A percentile compares a stretch with the other conserved stretches of the same genome.
These are phyloP conservation scores for Aleadryas rufinucha DNA, from an alignment of 2,113 vertebrate genomes.

Conservation along the genomic window DNA sequence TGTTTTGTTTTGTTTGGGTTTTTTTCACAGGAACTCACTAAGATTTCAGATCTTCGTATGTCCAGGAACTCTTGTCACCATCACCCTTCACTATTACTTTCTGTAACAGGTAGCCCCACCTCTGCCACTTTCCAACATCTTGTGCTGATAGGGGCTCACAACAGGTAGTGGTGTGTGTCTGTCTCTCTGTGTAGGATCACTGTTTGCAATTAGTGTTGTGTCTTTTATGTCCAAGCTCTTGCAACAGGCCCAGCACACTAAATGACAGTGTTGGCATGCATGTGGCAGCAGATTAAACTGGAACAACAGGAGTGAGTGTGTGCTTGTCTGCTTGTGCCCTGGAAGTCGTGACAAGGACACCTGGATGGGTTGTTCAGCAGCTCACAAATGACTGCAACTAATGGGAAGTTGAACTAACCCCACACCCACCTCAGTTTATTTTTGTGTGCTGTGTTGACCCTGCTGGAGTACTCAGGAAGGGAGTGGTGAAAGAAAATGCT, in stretches of 20 bases:
- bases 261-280: neutral
- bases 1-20: neutral
- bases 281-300: neutral
- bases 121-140: neutral
- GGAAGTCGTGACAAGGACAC: neutral
- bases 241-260: neutral
- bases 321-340: neutral
- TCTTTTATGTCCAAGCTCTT: neutral
- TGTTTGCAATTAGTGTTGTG: neutral
- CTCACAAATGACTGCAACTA: neutral
- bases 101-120: neutral
- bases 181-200: neutral
- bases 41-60: neutral
- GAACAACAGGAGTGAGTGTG: neutral
- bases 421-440: neutral
- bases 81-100: neutral
- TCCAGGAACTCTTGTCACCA: neutral
- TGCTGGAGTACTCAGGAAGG: neutral
- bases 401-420: neutral
- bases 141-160: neutral
- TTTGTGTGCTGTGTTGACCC: neutral
- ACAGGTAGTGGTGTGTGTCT: accelerated
- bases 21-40: neutral
- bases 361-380: neutral
- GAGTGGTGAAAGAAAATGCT: neutral